A percentile compares a stretch with the other conserved stretches of the same genome.
phyloP scores from a whole-genome alignment of 2,113 vertebrate genomes.

The Ariopsis seemanni region DNA sequence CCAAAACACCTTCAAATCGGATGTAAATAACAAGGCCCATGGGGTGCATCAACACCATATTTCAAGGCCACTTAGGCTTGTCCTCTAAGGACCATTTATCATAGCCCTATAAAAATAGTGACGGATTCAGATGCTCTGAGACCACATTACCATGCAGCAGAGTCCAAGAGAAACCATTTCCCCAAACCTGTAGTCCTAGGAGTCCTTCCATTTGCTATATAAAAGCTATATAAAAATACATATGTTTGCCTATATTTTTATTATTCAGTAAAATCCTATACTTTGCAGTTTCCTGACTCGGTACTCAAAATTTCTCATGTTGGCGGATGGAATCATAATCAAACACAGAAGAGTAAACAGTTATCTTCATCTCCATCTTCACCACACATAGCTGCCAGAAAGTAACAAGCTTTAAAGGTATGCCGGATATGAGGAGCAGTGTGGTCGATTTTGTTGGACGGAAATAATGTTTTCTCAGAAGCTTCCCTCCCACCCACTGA shows the following conservation, averaged over 20 bases:
- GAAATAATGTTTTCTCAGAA: conserved; percentile 63
- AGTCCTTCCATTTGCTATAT: conserved; percentile 8
- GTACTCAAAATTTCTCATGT: neutral
- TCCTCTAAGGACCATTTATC: conserved; percentile 50
- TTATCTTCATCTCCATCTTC: conserved; percentile 39
- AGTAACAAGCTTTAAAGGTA: conserved; percentile 41
- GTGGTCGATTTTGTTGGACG: conserved; percentile 59
- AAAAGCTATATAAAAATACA: conserved; percentile 16
- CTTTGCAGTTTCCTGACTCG: conserved; percentile 19
- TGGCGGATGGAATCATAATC: conserved; percentile 34
- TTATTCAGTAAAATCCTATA: conserved; percentile 24
- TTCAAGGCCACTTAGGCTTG: conserved; percentile 51
- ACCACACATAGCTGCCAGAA: conserved; percentile 46
- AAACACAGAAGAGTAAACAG: conserved; percentile 28
- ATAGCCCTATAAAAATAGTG: conserved; percentile 51
- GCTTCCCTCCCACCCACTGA: conserved; percentile 42
- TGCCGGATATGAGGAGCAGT: conserved; percentile 44
- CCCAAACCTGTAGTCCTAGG: conserved; percentile 18
- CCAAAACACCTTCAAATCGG: conserved; percentile 49
- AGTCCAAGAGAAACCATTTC: conserved; percentile 45
- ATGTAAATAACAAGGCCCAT: conserved; percentile 48
- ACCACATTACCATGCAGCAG: conserved; percentile 13
- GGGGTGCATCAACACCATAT: conserved; percentile 52
- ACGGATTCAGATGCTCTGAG: conserved; percentile 40
- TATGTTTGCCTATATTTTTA: conserved; percentile 42